Percentiles rank a stretch among this genome's conserved stretches.
Conservation (phyloP, 2,888 invertebrate genomes). For the Drosophila fungiperda region DNA sequence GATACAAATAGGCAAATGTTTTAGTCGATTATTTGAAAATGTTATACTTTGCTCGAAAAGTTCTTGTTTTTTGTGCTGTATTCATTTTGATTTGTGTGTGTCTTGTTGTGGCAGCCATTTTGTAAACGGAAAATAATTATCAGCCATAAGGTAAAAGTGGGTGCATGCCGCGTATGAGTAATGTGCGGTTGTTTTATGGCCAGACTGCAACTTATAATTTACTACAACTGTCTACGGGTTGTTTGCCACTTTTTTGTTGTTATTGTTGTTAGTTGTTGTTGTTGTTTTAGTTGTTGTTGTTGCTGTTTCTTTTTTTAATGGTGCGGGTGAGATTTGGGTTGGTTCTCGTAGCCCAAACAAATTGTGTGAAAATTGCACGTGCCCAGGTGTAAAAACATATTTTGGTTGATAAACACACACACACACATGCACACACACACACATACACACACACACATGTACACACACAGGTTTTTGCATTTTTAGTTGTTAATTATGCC, state of each 20-base stretch:
- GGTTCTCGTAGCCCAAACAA: slow-evolving; percentile 45
- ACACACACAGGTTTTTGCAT: slow-evolving; percentile 56
- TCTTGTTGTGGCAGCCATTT: slow-evolving; percentile 57
- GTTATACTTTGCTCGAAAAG: background rate
- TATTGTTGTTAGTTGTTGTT: slow-evolving; percentile 38
- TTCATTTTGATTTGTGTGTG: slow-evolving; percentile 15
- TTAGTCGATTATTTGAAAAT: background rate
- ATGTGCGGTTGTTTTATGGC: slow-evolving; percentile 68
- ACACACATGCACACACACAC: slow-evolving; percentile 23
- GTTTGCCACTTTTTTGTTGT: slow-evolving; percentile 62
- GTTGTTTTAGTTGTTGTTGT: slow-evolving; percentile 53
- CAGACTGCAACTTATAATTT: slow-evolving; percentile 73
- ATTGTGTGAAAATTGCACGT: slow-evolving; percentile 80
- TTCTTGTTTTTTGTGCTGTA: background rate
- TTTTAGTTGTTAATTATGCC: slow-evolving; percentile 79
- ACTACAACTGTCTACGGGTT: slow-evolving; percentile 73
- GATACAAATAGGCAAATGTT: background rate
- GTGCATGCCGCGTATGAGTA: slow-evolving; percentile 75
- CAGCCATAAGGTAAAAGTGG: slow-evolving; percentile 48
- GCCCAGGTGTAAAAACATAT: slow-evolving; percentile 66
- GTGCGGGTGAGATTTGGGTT: slow-evolving; percentile 1
- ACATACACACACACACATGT: slow-evolving; percentile 22
- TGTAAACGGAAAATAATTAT: slow-evolving; percentile 78
- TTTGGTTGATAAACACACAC: slow-evolving; percentile 62
- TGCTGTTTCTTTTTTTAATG: slow-evolving; percentile 51